Base-by-base conservation (phyloP, 2,888 invertebrate genomes). In the Mythimna ferrago region DNA sequence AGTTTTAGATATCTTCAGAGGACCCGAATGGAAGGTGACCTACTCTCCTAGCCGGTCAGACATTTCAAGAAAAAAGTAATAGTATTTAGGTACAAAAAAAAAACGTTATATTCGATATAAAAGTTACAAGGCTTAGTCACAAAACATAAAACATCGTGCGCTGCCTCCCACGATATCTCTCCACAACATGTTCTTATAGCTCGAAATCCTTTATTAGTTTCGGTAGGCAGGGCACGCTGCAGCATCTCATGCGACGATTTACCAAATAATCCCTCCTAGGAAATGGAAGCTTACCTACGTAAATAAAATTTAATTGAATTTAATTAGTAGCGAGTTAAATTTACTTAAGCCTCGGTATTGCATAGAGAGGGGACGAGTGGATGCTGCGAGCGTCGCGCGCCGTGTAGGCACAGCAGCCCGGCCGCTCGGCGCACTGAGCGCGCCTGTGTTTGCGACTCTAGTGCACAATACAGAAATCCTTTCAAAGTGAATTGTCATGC, bases 401-500 rank as follows among this genome's bases (percentile, higher is more conserved):
- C 69, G 73, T 74, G 72, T 71, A 67, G 54, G 66, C 72, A 70
- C 38, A 57, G 72, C 26, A 65, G 35, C 66, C 56, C 56, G 10
- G 51, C 65, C 9, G 58, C 48, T 6, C 26, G 56, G 56, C 56
- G 26, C 54, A 54, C 54, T 26, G 14, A 32, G 26, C 48, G 32
- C 57, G 56, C n/a, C 73, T 60, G 64, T 83, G 69, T 79, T 78
- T 51, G 74, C 70, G 76, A 74, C 78, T 79, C 66, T 73, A 78
- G 58, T 79, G 73, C 83, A 79, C 78, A 72, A 68, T 82, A 73
- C 78, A 75, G 86, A 82, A 82, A 87, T 84, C 88, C 86, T 80
- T 82, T 81, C 84, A 80, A 85, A 86, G 85, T 87, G 85, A 87
- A 87, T 87, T 86, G 85, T 86, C 83, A 85, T 83, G 83, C 85